These are phyloP conservation scores for Danio albolineatus DNA, from an alignment of 2,797 vertebrate genomes.

Conservation along the genomic window DNA sequence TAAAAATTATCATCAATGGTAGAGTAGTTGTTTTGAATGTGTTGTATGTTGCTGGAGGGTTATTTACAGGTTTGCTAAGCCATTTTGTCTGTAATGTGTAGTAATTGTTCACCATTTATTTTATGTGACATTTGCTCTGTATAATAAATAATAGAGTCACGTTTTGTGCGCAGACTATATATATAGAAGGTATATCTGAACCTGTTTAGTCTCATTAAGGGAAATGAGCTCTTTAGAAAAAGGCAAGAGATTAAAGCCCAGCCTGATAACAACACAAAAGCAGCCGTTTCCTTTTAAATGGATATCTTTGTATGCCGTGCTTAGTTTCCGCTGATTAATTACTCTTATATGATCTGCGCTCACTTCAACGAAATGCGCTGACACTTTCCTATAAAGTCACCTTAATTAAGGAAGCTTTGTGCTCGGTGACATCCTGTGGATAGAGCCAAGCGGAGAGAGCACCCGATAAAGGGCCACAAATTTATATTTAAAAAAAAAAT, in stretches of 20 bases:
- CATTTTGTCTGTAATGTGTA: no score
- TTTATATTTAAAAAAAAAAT: slow-evolving; percentile 34
- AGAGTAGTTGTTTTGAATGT: no score
- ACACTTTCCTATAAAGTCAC: slow-evolving; percentile 52
- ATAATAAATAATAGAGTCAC: slow-evolving; percentile 2
- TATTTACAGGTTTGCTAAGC: no score
- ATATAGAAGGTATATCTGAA: slow-evolving; percentile 24
- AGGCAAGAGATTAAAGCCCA: slow-evolving; percentile 46
- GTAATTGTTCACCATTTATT: no score
- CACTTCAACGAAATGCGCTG: slow-evolving; percentile 39
- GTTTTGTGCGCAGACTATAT: neutral
- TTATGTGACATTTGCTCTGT: neutral
- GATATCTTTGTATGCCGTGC: slow-evolving; percentile 38
- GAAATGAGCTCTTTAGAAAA: slow-evolving; percentile 44
- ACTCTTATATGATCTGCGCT: slow-evolving; percentile 53
- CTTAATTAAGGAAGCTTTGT: slow-evolving; percentile 60
- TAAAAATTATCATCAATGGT: no score
- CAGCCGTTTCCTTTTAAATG: slow-evolving; percentile 39
- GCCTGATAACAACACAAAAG: slow-evolving; percentile 49
- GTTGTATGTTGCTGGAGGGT: no score
- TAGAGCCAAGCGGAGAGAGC: neutral
- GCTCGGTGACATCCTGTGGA: slow-evolving; percentile 47
- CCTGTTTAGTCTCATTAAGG: slow-evolving; percentile 50
- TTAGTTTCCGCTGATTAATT: slow-evolving; percentile 50
- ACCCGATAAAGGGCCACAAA: slow-evolving; percentile 27